These are phyloP conservation scores for Zootermopsis nevadensis DNA, from an alignment of 2,888 invertebrate species.

Conservation along the genomic window DNA sequence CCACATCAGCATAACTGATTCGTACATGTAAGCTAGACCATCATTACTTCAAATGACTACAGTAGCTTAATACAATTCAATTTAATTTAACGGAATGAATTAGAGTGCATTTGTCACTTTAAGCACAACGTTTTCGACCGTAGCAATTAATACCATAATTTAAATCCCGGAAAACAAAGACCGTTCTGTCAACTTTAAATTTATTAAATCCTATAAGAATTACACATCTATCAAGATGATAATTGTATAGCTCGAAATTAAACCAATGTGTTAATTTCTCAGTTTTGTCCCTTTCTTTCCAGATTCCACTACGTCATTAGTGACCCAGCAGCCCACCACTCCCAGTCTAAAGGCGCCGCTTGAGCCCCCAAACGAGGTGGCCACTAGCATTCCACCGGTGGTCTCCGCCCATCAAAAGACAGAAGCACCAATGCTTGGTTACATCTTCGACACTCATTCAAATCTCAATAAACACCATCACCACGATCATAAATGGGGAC, in stretches of 20 bases:
- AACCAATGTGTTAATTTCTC: constrained; percentile 17
- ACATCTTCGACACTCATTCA: constrained; percentile 78
- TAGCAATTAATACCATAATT: no score
- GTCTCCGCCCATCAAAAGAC: constrained; percentile 57
- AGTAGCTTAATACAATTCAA: no score
- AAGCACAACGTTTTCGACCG: no score
- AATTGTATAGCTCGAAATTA: background rate
- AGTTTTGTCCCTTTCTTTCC: background rate
- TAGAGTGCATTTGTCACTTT: no score
- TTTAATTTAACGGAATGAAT: no score
- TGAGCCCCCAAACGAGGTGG: constrained; percentile 9
- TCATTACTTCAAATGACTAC: no score
- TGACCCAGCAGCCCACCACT: constrained; percentile 9
- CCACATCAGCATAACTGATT: no score
- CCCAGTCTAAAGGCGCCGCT: constrained; percentile 23
- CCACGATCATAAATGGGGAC: constrained; percentile 68
- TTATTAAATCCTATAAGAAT: background rate
- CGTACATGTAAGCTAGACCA: no score
- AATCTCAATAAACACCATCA: constrained; percentile 79
- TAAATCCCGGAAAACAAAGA: no score
- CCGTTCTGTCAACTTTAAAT: no score
- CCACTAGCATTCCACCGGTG: background rate
- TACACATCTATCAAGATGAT: background rate
- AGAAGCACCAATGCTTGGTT: constrained; percentile 78
- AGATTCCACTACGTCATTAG: constrained; percentile 38